Percentiles rank a stretch among this genome's conserved stretches.
Evolutionary conservation across 2,888 invertebrate species (phyloP).

Genomic region (Epiblema foenella): DNA sequence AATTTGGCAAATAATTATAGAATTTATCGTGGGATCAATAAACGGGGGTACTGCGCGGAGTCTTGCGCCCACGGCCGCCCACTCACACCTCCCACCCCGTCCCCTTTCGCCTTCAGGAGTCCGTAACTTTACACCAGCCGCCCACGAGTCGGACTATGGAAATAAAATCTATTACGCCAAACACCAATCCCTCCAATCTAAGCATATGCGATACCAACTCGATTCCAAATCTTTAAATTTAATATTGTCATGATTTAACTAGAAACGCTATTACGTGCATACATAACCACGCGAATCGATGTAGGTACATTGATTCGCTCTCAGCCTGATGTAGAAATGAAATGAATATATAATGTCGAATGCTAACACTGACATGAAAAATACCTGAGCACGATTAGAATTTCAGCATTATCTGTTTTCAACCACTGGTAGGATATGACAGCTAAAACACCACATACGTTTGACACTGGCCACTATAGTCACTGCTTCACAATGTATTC

Average conservation of each 20-base stretch:
- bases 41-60: conserved; percentile 67
- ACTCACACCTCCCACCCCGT: conserved; percentile 49
- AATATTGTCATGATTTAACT: too few species aligned
- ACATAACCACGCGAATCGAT: too few species aligned
- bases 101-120: conserved; percentile 53
- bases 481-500: not conserved
- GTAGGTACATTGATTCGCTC: too few species aligned
- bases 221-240: not conserved
- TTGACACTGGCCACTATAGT: conserved; percentile 5
- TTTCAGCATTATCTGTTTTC: conserved; percentile 21
- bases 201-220: not conserved
- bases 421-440: conserved; percentile 10
- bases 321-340: not conserved
- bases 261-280: not conserved
- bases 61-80: conserved; percentile 67
- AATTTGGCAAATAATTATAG: conserved; percentile 73
- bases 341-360: not conserved
- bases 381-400: conserved; percentile 26
- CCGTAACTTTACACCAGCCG: conserved; percentile 68
- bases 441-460: conserved; percentile 33
- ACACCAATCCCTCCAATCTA: conserved; percentile 31
- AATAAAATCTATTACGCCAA: conserved; percentile 53
- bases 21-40: conserved; percentile 78
- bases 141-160: conserved; percentile 68
- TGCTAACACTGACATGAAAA: not conserved